Percentiles rank a stretch among this genome's conserved stretches.
Conservation (phyloP, 2,888 invertebrate species). For the Sarcophaga subvicina region DNA sequence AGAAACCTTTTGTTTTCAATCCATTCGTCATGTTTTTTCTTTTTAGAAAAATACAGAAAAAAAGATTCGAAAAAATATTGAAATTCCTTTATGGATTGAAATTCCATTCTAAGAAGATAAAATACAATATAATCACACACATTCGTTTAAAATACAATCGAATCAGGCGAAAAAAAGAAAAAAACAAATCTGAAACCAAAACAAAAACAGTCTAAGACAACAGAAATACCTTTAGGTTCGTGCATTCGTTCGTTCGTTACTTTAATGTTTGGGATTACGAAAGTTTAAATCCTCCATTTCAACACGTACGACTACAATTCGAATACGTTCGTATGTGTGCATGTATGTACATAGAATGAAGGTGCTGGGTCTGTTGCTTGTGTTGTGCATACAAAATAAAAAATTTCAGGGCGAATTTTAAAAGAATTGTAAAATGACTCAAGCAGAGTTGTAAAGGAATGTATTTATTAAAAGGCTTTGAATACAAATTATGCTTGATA, state of each 20-base stretch:
- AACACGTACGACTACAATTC: constrained; percentile 7
- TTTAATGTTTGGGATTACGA: constrained; percentile 14
- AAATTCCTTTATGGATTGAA: constrained; percentile 60
- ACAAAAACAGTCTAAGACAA: not conserved
- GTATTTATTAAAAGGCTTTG: not conserved
- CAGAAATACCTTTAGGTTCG: constrained; percentile 39
- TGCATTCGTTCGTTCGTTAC: not conserved
- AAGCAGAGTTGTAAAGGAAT: not conserved
- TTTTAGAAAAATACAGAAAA: constrained; percentile 7
- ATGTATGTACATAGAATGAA: constrained; percentile 30
- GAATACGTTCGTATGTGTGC: constrained; percentile 6
- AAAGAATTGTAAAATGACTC: not conserved
- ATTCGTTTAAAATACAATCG: constrained; percentile 18
- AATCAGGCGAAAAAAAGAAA: constrained; percentile 3
- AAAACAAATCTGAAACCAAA: constrained; percentile 20
- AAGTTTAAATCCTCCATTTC: constrained; percentile 27
- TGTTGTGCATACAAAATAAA: constrained; percentile 64
- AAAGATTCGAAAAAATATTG: not conserved
- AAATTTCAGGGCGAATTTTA: constrained; percentile 1
- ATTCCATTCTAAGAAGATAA: constrained; percentile 55
- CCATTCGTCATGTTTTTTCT: constrained; percentile 40
- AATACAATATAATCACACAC: constrained; percentile 26
- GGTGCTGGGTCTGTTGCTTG: constrained; percentile 32
- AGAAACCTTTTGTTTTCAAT: constrained; percentile 33
- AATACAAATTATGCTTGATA: not conserved